Percentiles rank a stretch among this genome's conserved stretches.
These are phyloP conservation scores for Cuniculus paca DNA, from an alignment of 2,797 vertebrate genomes.

Conservation along the genomic window DNA sequence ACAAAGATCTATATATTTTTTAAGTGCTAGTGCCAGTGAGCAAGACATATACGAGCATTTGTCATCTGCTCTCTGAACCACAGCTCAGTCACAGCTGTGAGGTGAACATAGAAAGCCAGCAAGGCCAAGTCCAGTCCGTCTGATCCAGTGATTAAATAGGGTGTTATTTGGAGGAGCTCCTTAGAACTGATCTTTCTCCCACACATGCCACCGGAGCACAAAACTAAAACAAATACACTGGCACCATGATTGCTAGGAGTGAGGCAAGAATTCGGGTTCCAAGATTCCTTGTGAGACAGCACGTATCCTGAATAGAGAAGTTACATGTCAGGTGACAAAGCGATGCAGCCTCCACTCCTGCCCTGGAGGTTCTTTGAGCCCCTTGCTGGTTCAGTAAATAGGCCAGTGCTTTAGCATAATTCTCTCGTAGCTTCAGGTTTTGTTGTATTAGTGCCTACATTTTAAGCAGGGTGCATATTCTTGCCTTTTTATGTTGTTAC, in stretches of 20 bases:
- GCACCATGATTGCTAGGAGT: conserved; percentile 50
- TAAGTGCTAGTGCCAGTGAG: conserved; percentile 41
- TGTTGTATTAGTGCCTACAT: not conserved
- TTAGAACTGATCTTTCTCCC: not conserved
- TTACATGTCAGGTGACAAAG: not conserved
- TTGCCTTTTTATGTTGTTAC: conserved; percentile 15
- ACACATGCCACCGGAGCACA: not conserved
- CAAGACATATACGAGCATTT: not conserved
- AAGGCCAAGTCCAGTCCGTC: not conserved
- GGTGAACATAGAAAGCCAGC: not conserved
- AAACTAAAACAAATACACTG: conserved; percentile 13
- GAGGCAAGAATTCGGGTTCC: conserved; percentile 38
- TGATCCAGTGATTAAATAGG: not conserved
- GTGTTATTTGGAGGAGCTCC: not conserved
- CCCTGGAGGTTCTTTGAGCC: conserved; percentile 20
- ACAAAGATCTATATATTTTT: conserved; percentile 1
- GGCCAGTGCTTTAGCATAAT: conserved; percentile 18
- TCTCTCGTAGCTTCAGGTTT: not conserved
- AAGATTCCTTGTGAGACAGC: not conserved
- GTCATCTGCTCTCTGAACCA: conserved; percentile 61
- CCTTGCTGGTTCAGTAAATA: conserved; percentile 47
- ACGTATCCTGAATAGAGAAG: conserved; percentile 28
- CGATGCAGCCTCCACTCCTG: not conserved
- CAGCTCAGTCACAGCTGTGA: conserved; percentile 81
- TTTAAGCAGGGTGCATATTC: not conserved